Conservation (phyloP, 2,888 invertebrate genomes). For the Deilephila elpenor region DNA sequence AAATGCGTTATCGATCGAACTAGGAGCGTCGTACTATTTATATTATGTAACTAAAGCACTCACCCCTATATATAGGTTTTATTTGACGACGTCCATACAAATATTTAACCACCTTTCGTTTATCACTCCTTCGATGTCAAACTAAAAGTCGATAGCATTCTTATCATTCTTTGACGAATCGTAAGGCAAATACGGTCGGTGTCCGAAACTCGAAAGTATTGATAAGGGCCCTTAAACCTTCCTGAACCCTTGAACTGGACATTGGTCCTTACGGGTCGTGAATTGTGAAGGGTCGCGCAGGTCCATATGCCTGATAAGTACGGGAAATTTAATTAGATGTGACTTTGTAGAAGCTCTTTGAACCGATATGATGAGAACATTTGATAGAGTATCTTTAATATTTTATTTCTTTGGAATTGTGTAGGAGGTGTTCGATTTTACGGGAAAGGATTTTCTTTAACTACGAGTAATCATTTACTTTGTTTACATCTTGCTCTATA, state of each 20-base stretch:
- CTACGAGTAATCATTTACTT: not conserved
- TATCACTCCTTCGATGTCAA: slow-evolving; percentile 14
- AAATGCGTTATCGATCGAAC: no score
- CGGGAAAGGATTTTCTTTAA: not conserved
- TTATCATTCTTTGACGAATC: slow-evolving; percentile 58
- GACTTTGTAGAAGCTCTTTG: slow-evolving; percentile 3
- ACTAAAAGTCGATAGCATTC: slow-evolving; percentile 30
- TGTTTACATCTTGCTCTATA: not conserved
- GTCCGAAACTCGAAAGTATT: slow-evolving; percentile 57
- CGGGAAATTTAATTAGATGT: slow-evolving; percentile 26
- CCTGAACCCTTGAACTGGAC: slow-evolving; percentile 50
- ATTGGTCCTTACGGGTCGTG: slow-evolving; percentile 37
- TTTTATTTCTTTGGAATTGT: not conserved
- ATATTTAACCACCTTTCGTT: slow-evolving; percentile 12
- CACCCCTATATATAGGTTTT: slow-evolving; percentile 2
- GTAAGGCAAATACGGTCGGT: slow-evolving; percentile 57
- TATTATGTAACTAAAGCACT: not conserved
- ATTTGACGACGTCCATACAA: slow-evolving; percentile 5
- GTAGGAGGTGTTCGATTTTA: not conserved
- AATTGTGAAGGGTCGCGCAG: slow-evolving; percentile 26
- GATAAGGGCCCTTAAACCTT: slow-evolving; percentile 54
- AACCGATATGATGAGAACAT: slow-evolving; percentile 12
- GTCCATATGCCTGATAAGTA: slow-evolving; percentile 11
- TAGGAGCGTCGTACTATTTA: not conserved
- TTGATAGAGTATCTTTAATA: not conserved